Conservation (phyloP, 2,113 vertebrate genomes). For the Lagenorhynchus albirostris region DNA sequence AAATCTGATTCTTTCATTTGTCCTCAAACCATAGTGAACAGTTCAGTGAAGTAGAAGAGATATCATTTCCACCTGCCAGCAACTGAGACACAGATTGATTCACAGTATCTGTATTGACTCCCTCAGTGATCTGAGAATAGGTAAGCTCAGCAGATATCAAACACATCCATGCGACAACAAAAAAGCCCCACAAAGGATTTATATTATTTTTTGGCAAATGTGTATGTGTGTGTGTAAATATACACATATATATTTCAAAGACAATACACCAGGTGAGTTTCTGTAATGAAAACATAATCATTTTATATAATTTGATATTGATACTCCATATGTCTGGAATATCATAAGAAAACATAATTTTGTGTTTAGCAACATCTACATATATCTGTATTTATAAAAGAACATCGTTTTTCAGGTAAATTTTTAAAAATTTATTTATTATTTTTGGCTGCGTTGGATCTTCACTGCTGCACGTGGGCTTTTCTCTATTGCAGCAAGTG, state of each 20-base stretch:
- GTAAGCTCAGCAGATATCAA: background rate
- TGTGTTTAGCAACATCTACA: background rate
- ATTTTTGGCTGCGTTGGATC: no score
- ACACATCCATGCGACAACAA: background rate
- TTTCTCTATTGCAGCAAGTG: no score
- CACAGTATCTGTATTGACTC: background rate
- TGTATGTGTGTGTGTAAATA: background rate
- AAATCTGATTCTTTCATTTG: background rate
- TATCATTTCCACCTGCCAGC: background rate
- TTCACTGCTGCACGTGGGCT: no score
- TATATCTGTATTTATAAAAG: background rate
- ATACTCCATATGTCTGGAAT: background rate
- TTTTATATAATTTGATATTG: background rate
- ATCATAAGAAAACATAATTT: background rate
- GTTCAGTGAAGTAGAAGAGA: background rate
- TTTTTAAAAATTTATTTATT: background rate
- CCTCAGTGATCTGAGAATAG: background rate
- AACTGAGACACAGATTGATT: background rate
- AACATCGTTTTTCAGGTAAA: background rate
- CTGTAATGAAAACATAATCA: background rate
- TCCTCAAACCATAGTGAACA: background rate
- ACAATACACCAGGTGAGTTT: background rate
- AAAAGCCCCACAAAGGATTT: background rate
- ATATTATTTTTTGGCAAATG: background rate
- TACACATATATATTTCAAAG: background rate